These are phyloP conservation scores for Piliocolobus tephrosceles DNA, from an alignment of 2,113 vertebrate species.

Conservation along the genomic window DNA sequence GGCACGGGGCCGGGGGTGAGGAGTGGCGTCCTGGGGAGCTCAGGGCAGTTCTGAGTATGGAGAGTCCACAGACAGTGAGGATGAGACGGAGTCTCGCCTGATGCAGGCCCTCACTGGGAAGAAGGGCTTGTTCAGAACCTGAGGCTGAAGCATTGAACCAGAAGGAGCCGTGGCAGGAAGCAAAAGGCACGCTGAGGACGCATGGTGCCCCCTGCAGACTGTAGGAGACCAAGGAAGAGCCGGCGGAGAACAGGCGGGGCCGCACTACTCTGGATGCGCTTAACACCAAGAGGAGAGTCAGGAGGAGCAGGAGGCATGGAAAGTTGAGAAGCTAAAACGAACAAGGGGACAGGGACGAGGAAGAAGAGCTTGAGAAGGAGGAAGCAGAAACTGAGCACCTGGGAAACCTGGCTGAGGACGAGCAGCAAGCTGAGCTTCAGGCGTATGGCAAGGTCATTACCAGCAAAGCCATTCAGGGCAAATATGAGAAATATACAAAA, in stretches of 20 bases:
- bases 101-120: constrained; percentile 96
- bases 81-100: constrained; percentile 92
- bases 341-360: constrained; percentile 93
- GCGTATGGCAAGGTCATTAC: constrained; percentile 93
- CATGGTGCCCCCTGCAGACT: constrained; percentile 78
- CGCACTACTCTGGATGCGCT: constrained; percentile 92
- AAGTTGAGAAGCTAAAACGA: constrained; percentile 94
- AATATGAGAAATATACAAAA: constrained; percentile 87
- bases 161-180: constrained; percentile 92
- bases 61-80: constrained; percentile 96
- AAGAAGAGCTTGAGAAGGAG: constrained; percentile 95
- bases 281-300: constrained; percentile 94
- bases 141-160: constrained; percentile 93
- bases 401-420: constrained; percentile 94
- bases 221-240: constrained; percentile 96
- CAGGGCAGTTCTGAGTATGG: constrained; percentile 95
- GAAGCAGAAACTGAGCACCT: constrained; percentile 95
- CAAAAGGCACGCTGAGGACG: constrained; percentile 78
- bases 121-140: constrained; percentile 95
- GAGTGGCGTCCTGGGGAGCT: constrained; percentile 93
- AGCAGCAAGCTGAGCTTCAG: constrained; percentile 92
- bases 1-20: constrained; percentile 84
- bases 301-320: constrained; percentile 96
- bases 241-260: constrained; percentile 93
- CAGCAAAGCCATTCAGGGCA: constrained; percentile 96